Evolutionary conservation across 92 coral and sea anemone species (phyloP).

Genomic region (Micromussa lordhowensis): DNA sequence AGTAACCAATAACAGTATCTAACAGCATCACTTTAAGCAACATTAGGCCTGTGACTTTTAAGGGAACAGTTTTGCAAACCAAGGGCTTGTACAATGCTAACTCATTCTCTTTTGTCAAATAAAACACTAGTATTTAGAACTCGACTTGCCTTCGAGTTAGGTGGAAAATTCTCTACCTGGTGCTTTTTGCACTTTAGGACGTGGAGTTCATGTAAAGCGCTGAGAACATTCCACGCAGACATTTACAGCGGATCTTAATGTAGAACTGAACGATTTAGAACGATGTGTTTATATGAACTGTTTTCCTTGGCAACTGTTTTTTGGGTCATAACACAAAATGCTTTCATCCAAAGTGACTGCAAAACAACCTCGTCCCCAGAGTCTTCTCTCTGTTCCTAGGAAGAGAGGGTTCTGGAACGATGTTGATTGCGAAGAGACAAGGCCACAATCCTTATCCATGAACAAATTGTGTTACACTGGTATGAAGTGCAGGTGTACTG

Average conservation of each 20-base stretch:
- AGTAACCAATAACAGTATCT: no score
- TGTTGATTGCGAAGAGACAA: neutral
- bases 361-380: neutral
- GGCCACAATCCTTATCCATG: neutral
- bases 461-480: neutral
- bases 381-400: neutral
- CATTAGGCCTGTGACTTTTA: neutral
- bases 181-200: neutral
- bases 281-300: neutral
- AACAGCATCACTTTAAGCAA: no score
- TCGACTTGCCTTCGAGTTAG: neutral
- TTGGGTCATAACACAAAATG: neutral
- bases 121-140: neutral
- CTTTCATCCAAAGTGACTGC: neutral
- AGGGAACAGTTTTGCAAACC: neutral
- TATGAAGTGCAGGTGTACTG: neutral
- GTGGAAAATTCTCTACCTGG: neutral
- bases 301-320: neutral
- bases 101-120: neutral
- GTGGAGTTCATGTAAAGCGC: neutral
- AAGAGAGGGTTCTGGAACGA: neutral
- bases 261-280: neutral
- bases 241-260: neutral
- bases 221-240: neutral
- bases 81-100: neutral